A percentile compares a stretch with the other conserved stretches of the same genome.
Conservation (phyloP, 2,888 invertebrate genomes). For the Prosapia bicincta region DNA sequence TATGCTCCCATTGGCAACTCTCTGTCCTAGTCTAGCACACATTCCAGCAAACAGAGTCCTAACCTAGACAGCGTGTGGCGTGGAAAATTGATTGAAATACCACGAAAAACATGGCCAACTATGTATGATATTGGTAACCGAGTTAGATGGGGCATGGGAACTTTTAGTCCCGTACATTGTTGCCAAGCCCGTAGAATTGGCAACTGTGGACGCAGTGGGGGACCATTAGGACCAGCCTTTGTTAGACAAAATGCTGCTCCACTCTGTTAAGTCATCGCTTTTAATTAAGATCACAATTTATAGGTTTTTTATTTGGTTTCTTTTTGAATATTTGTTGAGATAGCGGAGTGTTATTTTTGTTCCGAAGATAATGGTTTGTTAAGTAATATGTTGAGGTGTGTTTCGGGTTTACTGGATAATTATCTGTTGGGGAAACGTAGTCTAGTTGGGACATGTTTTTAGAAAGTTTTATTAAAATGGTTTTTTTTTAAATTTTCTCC, state of each 20-base stretch:
- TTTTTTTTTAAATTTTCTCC: no score
- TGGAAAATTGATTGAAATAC: neutral
- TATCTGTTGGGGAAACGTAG: no score
- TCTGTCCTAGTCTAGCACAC: no score
- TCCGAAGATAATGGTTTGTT: neutral
- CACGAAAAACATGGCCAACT: neutral
- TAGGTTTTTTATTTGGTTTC: neutral
- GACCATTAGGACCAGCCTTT: constrained; percentile 22
- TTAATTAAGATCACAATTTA: constrained; percentile 17
- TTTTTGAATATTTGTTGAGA: neutral
- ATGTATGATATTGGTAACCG: neutral
- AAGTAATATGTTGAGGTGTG: no score
- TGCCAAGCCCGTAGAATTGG: constrained; percentile 12
- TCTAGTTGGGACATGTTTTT: no score
- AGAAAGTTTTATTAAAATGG: no score
- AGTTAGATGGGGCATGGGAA: neutral
- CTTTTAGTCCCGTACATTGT: neutral
- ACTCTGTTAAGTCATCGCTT: constrained; percentile 24
- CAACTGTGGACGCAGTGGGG: constrained; percentile 12
- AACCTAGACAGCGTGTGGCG: no score
- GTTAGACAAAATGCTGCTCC: constrained; percentile 2
- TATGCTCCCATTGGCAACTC: no score
- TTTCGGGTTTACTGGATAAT: no score
- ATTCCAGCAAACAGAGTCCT: no score
- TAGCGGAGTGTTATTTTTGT: neutral